Evolutionary conservation across 53 echinoderm and acorn worm genomes (phyloP).

Genomic region (Zoroaster sp.): DNA sequence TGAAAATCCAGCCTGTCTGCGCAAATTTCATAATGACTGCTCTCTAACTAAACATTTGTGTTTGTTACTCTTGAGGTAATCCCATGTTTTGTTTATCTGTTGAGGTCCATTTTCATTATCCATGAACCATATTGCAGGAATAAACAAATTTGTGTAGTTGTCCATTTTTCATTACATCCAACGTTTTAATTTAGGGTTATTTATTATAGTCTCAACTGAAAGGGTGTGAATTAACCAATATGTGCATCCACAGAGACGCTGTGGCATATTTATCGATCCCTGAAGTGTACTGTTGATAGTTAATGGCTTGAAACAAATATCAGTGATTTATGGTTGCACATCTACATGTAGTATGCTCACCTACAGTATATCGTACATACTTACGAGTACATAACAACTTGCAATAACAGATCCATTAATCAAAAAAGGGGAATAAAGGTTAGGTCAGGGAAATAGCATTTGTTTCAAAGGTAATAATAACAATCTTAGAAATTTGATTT

Average conservation of each 20-base stretch:
- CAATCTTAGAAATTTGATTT: neutral
- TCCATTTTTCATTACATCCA: neutral
- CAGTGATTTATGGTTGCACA: constrained; percentile 20
- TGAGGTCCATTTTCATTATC: neutral
- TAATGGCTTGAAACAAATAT: constrained; percentile 9
- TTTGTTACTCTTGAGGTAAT: too few relatives aligned
- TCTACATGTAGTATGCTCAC: neutral
- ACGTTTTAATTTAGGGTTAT: neutral
- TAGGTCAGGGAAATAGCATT: neutral
- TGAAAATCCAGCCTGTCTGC: too few relatives aligned
- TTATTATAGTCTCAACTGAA: neutral
- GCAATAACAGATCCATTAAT: constrained; percentile 43
- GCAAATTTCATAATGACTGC: too few relatives aligned
- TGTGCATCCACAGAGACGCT: neutral
- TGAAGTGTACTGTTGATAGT: constrained; percentile 8
- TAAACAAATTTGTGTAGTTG: neutral
- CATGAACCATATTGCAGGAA: neutral
- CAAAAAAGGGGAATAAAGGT: neutral
- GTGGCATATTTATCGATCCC: constrained; percentile 4
- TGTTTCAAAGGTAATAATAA: neutral
- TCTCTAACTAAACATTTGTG: too few relatives aligned
- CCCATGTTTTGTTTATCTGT: neutral
- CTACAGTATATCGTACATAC: too few relatives aligned
- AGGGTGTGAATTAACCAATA: neutral
- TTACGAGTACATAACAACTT: constrained; percentile 18